Base-by-base conservation (phyloP, 2,113 vertebrate genomes). In the Onychorhynchus coronatus region DNA sequence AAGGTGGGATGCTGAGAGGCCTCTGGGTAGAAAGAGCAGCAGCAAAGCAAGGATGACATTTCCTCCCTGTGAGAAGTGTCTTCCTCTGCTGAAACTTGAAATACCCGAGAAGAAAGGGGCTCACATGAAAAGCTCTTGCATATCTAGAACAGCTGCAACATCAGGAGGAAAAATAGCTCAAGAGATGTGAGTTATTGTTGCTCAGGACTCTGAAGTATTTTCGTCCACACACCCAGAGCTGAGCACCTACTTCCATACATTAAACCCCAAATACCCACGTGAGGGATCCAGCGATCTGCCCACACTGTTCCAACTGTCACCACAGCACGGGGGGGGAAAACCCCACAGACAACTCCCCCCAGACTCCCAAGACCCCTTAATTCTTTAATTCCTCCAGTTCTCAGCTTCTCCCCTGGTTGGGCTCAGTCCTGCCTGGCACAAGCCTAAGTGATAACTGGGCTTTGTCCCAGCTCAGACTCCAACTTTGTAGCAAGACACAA, bases 321-420 rank as follows among this genome's bases (percentile, higher is more conserved):
- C 8, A 3, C 31, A 63, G 27, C 30, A n/a, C 15, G 11, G 33
- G 28, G 1, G 14, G 33, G 28, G n/a, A 33, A 21, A 33, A 3
- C 5, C 13, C 50, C 68, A 20, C 39, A 49, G 5, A 14, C n/a
- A n/a, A n/a, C n/a, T n/a, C 0, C 22, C 70, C 39, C 2, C 8
- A n/a, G 13, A 0, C 27, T 24, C 78, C 17, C 44, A 4, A 27
- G 31, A 11, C 10, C 30, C 30, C 30, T 50, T 12, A 11, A 24
- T 16, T 28, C 14, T 28, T 9, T 12, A 13, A 31, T 50, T 16
- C 37, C 65, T 31, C 27, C 19, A 21, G 6, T 14, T 22, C 37
- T 5, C 42, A 35, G 47, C 18, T 31, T 19, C 65, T 17, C 6
- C 7, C 3, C n/a, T 6, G 31, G 15, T 15, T 30, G 13, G 33